These are phyloP conservation scores for Synanthedon formicaeformis DNA, from an alignment of 2,888 invertebrate species.

Conservation along the genomic window DNA sequence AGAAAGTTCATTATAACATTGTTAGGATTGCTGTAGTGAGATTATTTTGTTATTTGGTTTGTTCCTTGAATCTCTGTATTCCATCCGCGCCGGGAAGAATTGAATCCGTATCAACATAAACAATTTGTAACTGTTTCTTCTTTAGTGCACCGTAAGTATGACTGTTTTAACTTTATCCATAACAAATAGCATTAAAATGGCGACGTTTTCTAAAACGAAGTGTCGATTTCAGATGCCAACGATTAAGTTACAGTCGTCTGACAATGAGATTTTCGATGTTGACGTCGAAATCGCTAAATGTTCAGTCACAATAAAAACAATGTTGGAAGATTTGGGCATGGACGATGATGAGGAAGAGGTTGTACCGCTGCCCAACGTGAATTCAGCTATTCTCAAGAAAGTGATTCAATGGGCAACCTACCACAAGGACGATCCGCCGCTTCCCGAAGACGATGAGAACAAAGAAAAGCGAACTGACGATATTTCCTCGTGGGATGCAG, in stretches of 20 bases:
- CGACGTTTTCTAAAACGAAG: too few relatives aligned
- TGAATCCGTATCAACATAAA: too few relatives aligned
- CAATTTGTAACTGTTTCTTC: too few relatives aligned
- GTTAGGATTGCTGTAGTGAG: too few relatives aligned
- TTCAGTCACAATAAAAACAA: conserved; percentile 97
- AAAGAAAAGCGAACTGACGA: conserved; percentile 99
- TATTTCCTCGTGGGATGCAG: conserved; percentile 99
- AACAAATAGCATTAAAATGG: too few relatives aligned
- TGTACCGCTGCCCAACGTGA: conserved; percentile 97
- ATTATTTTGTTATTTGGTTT: too few relatives aligned
- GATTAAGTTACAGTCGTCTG: conserved; percentile 94
- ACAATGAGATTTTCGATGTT: conserved; percentile 95
- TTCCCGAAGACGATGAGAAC: conserved; percentile 97
- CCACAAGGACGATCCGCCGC: conserved; percentile 95
- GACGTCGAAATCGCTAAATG: conserved; percentile 98
- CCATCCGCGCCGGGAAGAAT: too few relatives aligned
- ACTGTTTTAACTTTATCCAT: too few relatives aligned
- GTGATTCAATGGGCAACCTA: conserved; percentile 94
- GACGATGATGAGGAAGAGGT: conserved; percentile 94
- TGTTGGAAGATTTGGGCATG: conserved; percentile 94
- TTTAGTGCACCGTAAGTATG: too few relatives aligned
- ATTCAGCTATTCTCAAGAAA: conserved; percentile 95
- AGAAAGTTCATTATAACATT: too few relatives aligned
- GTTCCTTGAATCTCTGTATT: too few relatives aligned
- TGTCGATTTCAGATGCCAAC: conserved; percentile 82